Conservation (phyloP, 2,888 invertebrate genomes). For the Tenthredo notha region DNA sequence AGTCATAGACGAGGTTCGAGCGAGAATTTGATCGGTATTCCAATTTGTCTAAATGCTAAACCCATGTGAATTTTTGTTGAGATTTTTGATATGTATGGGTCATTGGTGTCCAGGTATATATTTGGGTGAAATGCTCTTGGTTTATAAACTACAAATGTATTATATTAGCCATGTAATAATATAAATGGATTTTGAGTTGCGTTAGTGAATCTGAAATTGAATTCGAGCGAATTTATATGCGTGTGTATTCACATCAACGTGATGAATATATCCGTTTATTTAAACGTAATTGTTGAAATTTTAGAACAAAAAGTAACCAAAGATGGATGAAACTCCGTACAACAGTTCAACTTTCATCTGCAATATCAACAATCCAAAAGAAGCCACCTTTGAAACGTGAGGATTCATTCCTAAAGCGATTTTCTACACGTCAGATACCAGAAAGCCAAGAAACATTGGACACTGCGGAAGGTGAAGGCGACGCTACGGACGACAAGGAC, state of each 20-base stretch:
- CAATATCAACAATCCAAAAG: constrained; percentile 88
- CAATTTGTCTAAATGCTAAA: not conserved
- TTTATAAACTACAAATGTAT: not conserved
- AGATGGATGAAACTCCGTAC: constrained; percentile 98
- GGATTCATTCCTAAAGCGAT: constrained; percentile 95
- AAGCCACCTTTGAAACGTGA: constrained; percentile 94
- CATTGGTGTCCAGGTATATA: constrained; percentile 9
- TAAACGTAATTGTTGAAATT: constrained; percentile 60
- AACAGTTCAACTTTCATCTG: constrained; percentile 94
- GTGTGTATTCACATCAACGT: too few relatives aligned
- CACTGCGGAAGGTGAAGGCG: constrained; percentile 85
- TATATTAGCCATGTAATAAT: not conserved
- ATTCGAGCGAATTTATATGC: too few relatives aligned
- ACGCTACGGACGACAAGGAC: constrained; percentile 79
- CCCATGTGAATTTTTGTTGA: too few relatives aligned
- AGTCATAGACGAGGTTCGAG: too few relatives aligned
- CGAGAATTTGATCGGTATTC: not conserved
- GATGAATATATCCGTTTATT: too few relatives aligned
- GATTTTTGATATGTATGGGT: not conserved
- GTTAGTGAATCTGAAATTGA: too few relatives aligned
- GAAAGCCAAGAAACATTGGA: constrained; percentile 91
- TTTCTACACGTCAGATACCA: constrained; percentile 95
- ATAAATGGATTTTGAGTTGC: not conserved
- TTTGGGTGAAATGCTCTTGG: not conserved
- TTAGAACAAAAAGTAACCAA: constrained; percentile 95